Conservation (phyloP, 2,888 invertebrate species). For the Ennomos fuscantarius region DNA sequence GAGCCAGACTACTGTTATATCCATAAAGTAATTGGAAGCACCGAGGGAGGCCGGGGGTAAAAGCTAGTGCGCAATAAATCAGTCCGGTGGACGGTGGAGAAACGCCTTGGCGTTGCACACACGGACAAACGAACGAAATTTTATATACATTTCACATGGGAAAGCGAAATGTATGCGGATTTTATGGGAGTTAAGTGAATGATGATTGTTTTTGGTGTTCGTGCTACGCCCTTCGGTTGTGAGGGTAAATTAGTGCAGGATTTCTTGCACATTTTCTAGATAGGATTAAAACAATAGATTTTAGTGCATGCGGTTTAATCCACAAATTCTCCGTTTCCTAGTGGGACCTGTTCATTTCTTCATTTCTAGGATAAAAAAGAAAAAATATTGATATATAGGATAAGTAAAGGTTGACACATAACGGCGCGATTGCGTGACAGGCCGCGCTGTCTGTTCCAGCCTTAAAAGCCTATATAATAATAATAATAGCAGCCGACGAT, state of each 20-base stretch:
- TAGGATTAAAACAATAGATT: too few relatives aligned
- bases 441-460: too few relatives aligned
- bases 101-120: constrained; percentile 49
- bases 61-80: constrained; percentile 51
- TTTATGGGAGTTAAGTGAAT: constrained; percentile 39
- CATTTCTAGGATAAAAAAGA: too few relatives aligned
- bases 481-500: too few relatives aligned
- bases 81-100: constrained; percentile 34
- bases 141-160: constrained; percentile 39
- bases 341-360: too few relatives aligned
- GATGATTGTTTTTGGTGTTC: constrained; percentile 35
- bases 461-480: too few relatives aligned
- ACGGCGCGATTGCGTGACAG: too few relatives aligned
- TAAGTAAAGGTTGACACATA: too few relatives aligned
- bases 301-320: too few relatives aligned
- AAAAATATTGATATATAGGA: too few relatives aligned
- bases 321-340: too few relatives aligned
- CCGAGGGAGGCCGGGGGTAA: constrained; percentile 47
- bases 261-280: background rate
- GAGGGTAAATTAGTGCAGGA: constrained; percentile 18
- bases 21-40: constrained; percentile 55
- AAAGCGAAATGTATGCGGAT: constrained; percentile 26
- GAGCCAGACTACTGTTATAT: constrained; percentile 30
- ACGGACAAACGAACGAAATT: constrained; percentile 41
- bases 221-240: constrained; percentile 19